Evolutionary conservation across 2,113 vertebrate genomes (phyloP), one percentile per base, ranked within the genome.

Genomic region (Poeciliopsis prolifica): DNA sequence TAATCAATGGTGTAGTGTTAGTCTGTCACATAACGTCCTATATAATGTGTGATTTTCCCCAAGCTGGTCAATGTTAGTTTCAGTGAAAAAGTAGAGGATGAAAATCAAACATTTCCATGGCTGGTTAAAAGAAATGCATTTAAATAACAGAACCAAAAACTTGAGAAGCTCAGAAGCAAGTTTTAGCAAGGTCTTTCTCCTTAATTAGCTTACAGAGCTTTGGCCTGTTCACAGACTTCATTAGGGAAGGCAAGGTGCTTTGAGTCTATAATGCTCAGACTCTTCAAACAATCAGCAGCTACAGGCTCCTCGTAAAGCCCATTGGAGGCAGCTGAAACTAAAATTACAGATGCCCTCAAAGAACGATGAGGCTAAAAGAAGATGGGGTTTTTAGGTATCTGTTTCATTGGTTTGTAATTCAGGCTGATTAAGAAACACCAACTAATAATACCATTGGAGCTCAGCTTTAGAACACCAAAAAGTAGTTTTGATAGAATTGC

Each of bases 341-440:
- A 72, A 71, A 72, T 44, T 24, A 62, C 61, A 15, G 19, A 48
- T 72, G 61, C 61, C 70, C 70, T 72, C 28, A 31, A 31, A 48
- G 28, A 22, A 24, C 17, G 4, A 62, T 28, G 29, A 22, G 22
- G 37, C 61, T 42, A 44, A 6, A 44, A 22, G 26, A 44, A 30
- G 17, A 72, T 48, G n/a, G 14, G 24, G 54, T 44, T 48, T 63
- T 42, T 19, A 48, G 70, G 26, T 62, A 31, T 28, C 28, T 3
- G 17, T 71, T 62, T 29, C 15, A 5, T 42, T 19, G 5, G 40
- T 72, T 63, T 63, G 30, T 31, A 62, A 63, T 63, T 28, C 13
- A 72, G 12, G 11, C 37, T 48, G 70, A 72, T 72, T 63, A 72
- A 30, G 37, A 63, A 30, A 30, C 61, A 24, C 37, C 40, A 63